These are phyloP conservation scores for Vanacampus margaritifer DNA, from an alignment of 2,113 vertebrate species.

Conservation along the genomic window DNA sequence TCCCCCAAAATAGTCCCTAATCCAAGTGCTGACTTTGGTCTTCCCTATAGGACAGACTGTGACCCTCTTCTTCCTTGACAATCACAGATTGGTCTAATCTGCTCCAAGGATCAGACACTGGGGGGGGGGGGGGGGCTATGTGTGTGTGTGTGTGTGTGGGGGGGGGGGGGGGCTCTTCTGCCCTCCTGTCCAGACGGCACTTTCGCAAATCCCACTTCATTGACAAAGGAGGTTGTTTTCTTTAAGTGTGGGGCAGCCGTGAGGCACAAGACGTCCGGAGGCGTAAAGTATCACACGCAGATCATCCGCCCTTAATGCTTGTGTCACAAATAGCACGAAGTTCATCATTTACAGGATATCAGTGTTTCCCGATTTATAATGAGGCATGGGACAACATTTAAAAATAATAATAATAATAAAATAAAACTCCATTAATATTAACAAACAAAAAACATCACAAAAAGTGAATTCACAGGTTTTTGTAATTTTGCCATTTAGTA, in stretches of 20 bases:
- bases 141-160: too few relatives aligned
- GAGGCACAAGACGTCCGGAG: slow-evolving; percentile 45
- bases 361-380: too few relatives aligned
- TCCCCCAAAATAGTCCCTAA: too few relatives aligned
- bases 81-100: slow-evolving; percentile 26
- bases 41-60: not conserved
- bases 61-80: not conserved
- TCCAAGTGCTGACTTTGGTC: not conserved
- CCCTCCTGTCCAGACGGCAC: slow-evolving; percentile 53
- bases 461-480: not conserved
- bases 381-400: not conserved
- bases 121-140: too few relatives aligned
- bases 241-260: slow-evolving; percentile 17
- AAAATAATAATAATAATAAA: too few relatives aligned
- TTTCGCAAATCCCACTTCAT: slow-evolving; percentile 58
- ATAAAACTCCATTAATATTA: not conserved
- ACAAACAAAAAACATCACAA: not conserved
- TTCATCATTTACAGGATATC: too few relatives aligned
- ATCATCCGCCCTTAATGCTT: slow-evolving; percentile 38
- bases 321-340: not conserved
- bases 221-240: slow-evolving; percentile 63
- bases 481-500: too few relatives aligned
- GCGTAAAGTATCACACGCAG: slow-evolving; percentile 28
- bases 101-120: slow-evolving; percentile 15
- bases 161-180: not conserved